A percentile compares a stretch with the other conserved stretches of the same genome.
Conservation (phyloP, 2,797 vertebrate genomes). For the Anabas testudineus region DNA sequence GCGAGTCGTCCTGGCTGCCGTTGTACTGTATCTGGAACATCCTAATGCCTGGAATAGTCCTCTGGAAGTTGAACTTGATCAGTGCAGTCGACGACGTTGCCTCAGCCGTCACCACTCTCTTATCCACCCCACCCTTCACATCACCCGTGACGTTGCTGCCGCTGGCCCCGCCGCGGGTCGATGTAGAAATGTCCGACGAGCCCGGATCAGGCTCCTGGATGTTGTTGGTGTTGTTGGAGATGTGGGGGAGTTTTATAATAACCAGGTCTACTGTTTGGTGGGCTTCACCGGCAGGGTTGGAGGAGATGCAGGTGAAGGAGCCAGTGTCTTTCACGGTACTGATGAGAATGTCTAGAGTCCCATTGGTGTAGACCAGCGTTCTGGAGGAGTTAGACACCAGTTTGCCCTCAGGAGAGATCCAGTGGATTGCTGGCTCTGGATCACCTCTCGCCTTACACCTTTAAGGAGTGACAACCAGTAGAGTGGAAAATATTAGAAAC, state of each 20-base stretch:
- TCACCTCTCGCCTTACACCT: constrained; percentile 97
- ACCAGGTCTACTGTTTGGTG: constrained; percentile 92
- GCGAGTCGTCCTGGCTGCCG: constrained; percentile 96
- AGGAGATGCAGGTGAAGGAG: constrained; percentile 97
- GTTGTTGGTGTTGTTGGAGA: constrained; percentile 95
- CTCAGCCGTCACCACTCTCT: constrained; percentile 93
- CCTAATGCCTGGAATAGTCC: constrained; percentile 96
- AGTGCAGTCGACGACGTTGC: constrained; percentile 94
- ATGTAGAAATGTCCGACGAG: constrained; percentile 97
- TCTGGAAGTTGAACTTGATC: constrained; percentile 98
- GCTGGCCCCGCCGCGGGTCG: constrained; percentile 93
- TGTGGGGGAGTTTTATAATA: constrained; percentile 97
- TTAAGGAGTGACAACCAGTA: constrained; percentile 11
- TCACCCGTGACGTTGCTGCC: constrained; percentile 93
- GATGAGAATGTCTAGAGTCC: constrained; percentile 96
- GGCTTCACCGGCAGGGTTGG: constrained; percentile 96
- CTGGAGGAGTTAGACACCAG: constrained; percentile 95
- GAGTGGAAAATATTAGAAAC: constrained; percentile 29
- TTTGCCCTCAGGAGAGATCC: constrained; percentile 98
- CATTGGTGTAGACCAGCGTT: constrained; percentile 92
- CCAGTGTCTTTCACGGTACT: constrained; percentile 97
- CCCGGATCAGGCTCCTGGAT: constrained; percentile 96
- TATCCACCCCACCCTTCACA: constrained; percentile 90
- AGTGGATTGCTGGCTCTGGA: constrained; percentile 96
- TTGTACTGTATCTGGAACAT: constrained; percentile 99